Conservation (phyloP, 2,888 invertebrate genomes). For the Ophioninae sp. region DNA sequence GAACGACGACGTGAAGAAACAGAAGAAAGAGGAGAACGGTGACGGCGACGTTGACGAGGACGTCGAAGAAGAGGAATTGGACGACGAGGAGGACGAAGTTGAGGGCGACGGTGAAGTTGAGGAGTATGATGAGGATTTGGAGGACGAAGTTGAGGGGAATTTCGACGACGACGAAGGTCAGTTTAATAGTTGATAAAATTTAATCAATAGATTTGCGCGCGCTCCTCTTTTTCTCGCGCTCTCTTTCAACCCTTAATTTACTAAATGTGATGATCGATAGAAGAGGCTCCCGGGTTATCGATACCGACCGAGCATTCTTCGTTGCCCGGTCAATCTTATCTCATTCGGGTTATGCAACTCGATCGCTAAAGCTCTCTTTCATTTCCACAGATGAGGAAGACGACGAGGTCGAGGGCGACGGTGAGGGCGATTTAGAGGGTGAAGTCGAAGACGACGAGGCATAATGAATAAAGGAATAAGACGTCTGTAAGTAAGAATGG, state of each 20-base stretch:
- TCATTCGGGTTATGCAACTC: neutral
- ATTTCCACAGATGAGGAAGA: constrained; percentile 76
- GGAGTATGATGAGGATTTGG: constrained; percentile 85
- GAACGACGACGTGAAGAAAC: constrained; percentile 88
- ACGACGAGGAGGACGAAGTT: constrained; percentile 84
- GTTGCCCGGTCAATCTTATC: neutral
- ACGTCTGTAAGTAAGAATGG: constrained; percentile 78
- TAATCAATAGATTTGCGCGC: constrained; percentile 30
- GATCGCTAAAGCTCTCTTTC: neutral
- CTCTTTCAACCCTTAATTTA: neutral
- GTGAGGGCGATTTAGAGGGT: constrained; percentile 66
- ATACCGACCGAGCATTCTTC: neutral
- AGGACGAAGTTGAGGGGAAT: constrained; percentile 83
- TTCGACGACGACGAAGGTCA: constrained; percentile 76
- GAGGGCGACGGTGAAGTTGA: constrained; percentile 85
- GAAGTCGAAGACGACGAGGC: constrained; percentile 78
- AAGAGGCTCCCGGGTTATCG: neutral
- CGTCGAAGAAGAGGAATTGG: constrained; percentile 84
- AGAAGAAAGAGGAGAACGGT: constrained; percentile 90
- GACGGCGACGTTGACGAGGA: constrained; percentile 84
- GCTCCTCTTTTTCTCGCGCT: neutral
- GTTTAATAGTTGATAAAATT: constrained; percentile 41
- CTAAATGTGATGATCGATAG: constrained; percentile 33
- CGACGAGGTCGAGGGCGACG: constrained; percentile 71
- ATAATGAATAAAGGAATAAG: constrained; percentile 78